Conservation (phyloP, 1,140 invertebrate genomes). For the Eueides isabella region DNA sequence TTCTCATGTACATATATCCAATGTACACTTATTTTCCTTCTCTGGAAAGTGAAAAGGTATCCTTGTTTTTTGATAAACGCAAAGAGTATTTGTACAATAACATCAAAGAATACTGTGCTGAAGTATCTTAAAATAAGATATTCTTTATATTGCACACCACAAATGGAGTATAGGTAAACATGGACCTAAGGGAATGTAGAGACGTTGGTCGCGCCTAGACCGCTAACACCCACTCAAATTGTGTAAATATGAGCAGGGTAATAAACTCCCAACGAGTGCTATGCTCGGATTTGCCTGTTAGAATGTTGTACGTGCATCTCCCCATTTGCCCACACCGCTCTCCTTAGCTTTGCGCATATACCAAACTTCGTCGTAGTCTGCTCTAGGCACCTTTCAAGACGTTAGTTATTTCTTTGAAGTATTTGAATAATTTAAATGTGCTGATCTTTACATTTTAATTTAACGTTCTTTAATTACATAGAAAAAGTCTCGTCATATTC, state of each 20-base stretch:
- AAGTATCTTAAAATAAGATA: constrained; percentile 25
- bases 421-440: constrained; percentile 43
- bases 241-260: constrained; percentile 78
- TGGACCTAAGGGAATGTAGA: constrained; percentile 53
- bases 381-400: constrained; percentile 53
- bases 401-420: constrained; percentile 55
- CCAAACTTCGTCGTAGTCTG: constrained; percentile 61
- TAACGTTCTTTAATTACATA: not conserved
- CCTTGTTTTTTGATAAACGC: not conserved
- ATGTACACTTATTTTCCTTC: not conserved
- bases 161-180: constrained; percentile 41
- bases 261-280: constrained; percentile 70
- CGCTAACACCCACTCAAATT: constrained; percentile 71
- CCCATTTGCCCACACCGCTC: constrained; percentile 49
- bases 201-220: constrained; percentile 56
- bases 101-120: constrained; percentile 3
- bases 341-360: constrained; percentile 50
- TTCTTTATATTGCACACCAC: constrained; percentile 37
- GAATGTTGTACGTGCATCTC: constrained; percentile 66
- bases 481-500: not conserved
- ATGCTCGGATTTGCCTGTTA: constrained; percentile 69
- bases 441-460: not conserved
- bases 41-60: not conserved
- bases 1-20: no score
- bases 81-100: constrained; percentile 3